Base-by-base conservation (phyloP, 1,140 invertebrate species). In the Archivesica marissinica region DNA sequence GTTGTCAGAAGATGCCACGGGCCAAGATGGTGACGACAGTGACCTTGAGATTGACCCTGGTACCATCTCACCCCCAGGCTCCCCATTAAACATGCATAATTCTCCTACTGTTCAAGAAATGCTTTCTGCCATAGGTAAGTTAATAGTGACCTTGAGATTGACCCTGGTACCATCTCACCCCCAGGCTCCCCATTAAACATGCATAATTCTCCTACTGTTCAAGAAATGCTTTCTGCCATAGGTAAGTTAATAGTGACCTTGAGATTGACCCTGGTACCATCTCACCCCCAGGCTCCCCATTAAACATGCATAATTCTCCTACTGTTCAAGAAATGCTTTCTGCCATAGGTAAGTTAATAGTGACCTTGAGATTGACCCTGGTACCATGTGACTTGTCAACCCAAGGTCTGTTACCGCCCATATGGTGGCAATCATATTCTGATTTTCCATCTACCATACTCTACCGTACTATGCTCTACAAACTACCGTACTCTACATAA, bases 81-180 rank as follows among this genome's bases (percentile, higher is more conserved):
- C 86, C 17, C 88, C 87, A 17, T 23, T 85, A 13, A 66, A 44
- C 25, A 82, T 86, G 33, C 47, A 82, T 56, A 80, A 88, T 2
- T 88, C 87, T 56, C 88, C 89, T 15, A 86, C 87, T 9, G 56
- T 91, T 13, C 85, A 89, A 54, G 90, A 90, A 78, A 88, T 91
- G 17, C 83, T 91, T 15, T 88, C 88, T 56, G 64, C 88, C 13
- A 72, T 89, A 20, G 79, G 72, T 87, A 82, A 77, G 76, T n/a
- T n/a, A n/a, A n/a, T n/a, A 89, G 90, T 91, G 91, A 92, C 80
- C 66, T 93, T 79, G 92, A 93, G 78, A 90, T 93, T 74, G 92
- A 93, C 70, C 91, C 91, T 61, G 91, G 90, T 30, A 85, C 88
- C n/a, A 79, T 90, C 25, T 82, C 87, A 23, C 90, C 90, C 50